phyloP scores from a whole-genome alignment of 2,888 invertebrate species.

The Pocota personata region DNA sequence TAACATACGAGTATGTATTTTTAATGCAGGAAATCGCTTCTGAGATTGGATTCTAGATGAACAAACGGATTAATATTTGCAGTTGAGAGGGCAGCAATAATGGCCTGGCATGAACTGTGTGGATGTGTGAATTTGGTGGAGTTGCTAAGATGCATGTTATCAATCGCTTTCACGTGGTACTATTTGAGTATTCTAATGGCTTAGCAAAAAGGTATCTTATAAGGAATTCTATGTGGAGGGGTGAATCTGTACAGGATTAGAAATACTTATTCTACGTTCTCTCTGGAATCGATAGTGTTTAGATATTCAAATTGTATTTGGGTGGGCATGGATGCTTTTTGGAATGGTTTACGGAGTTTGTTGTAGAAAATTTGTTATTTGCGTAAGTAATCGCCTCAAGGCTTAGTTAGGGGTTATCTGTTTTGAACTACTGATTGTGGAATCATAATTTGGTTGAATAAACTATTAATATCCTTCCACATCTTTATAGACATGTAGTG shows the following conservation, averaged over 20 bases:
- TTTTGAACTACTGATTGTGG: too few species aligned
- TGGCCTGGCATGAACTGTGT: background rate
- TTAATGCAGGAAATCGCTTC: slow-evolving; percentile 40
- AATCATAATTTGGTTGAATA: too few species aligned
- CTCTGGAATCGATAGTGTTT: slow-evolving; percentile 8
- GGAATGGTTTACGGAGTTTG: background rate
- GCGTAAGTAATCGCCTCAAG: too few species aligned
- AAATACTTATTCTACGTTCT: too few species aligned
- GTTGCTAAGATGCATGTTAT: background rate
- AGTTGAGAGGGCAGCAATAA: slow-evolving; percentile 1
- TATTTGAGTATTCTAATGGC: background rate
- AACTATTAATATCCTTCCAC: too few species aligned
- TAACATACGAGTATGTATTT: slow-evolving; percentile 15
- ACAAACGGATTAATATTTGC: slow-evolving; percentile 16
- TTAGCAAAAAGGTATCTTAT: background rate
- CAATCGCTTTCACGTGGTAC: too few species aligned
- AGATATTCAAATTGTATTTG: slow-evolving; percentile 29
- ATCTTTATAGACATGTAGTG: too few species aligned
- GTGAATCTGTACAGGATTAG: too few species aligned
- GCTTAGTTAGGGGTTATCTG: too few species aligned
- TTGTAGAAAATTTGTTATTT: too few species aligned
- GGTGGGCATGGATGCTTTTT: background rate
- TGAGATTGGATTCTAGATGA: background rate
- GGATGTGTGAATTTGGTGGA: background rate
- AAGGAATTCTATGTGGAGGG: background rate